Base-by-base conservation (phyloP, 2,797 vertebrate species). In the Crocidura indochinensis region DNA sequence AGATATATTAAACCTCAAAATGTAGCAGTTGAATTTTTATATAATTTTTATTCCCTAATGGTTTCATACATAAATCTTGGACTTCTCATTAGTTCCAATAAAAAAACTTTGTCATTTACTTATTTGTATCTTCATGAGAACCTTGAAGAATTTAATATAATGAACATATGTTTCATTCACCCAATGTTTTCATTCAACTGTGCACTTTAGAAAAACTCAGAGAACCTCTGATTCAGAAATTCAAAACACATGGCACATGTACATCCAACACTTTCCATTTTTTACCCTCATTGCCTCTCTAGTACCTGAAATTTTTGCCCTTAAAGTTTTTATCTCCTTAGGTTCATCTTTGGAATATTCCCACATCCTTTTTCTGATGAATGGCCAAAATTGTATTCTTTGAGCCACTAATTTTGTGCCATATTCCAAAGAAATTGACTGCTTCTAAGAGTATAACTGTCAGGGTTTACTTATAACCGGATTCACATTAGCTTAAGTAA, bases 1-100 rank as follows among this genome's bases (percentile, higher is more conserved):
- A 84, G 71, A 87, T 87, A 87, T 83, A 92, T 89, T 91, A 92
- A 85, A 85, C 73, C 83, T 67, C 65, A 87, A 93, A 84, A 64
- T 51, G 44, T 68, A 75, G 44, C 64, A 73, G 53, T 94, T 90
- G 65, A 53, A 53, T 14, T 74, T 87, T 92, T 87, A 31, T 73
- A 82, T 82, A n/a, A 76, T 73, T 87, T 87, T 79, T 84, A 80
- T 85, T 85, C 79, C 65, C 90, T 91, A 64, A 69, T 85, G 87
- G 87, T 77, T 88, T 91, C 72, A 24, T 31, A 56, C 67, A 82
- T 91, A 93, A 94, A 91, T 93, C 93, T 95, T 64, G 71, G 91
- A 74, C n/a, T 29, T 85, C 49, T 84, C 60, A 22, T 85, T 79
- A 85, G 65, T 93, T 64, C 79, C 93, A 85, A 1, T 31, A 62